phyloP scores from a whole-genome alignment of 2,797 vertebrate genomes.

The Rhyacichthys aspro region DNA sequence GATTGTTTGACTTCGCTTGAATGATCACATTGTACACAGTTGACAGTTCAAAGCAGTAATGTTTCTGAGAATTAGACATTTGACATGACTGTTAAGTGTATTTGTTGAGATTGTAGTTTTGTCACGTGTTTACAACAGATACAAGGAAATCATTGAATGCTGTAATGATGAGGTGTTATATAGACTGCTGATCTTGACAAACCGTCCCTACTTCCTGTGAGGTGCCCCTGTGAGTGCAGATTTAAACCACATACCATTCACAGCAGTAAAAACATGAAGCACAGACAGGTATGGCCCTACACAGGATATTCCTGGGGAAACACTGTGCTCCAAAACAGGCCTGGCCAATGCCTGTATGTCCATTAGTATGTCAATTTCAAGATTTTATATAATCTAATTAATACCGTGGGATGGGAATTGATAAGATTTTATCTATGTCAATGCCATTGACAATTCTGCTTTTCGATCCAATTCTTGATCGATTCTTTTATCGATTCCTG shows the following conservation, averaged over 20 bases:
- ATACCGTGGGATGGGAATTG: too few species aligned
- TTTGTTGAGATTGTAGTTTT: neutral
- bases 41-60: too few species aligned
- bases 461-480: too few species aligned
- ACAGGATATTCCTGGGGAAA: too few species aligned
- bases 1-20: neutral
- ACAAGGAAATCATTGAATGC: slow-evolving; percentile 2
- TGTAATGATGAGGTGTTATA: slow-evolving; percentile 36
- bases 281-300: neutral
- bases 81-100: too few species aligned
- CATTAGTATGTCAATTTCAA: too few species aligned
- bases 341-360: too few species aligned
- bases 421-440: too few species aligned
- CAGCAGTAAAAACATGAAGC: neutral
- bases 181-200: slow-evolving; percentile 61
- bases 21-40: neutral
- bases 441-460: too few species aligned
- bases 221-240: neutral
- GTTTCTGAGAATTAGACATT: too few species aligned
- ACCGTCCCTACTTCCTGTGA: slow-evolving; percentile 34
- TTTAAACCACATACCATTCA: neutral
- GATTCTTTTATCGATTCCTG: too few species aligned
- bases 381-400: too few species aligned
- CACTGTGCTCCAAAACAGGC: neutral
- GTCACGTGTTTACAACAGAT: neutral